Percentiles rank a stretch among this genome's conserved stretches.
Conservation (phyloP, 2,113 vertebrate species). For the Microtus ochrogaster region DNA sequence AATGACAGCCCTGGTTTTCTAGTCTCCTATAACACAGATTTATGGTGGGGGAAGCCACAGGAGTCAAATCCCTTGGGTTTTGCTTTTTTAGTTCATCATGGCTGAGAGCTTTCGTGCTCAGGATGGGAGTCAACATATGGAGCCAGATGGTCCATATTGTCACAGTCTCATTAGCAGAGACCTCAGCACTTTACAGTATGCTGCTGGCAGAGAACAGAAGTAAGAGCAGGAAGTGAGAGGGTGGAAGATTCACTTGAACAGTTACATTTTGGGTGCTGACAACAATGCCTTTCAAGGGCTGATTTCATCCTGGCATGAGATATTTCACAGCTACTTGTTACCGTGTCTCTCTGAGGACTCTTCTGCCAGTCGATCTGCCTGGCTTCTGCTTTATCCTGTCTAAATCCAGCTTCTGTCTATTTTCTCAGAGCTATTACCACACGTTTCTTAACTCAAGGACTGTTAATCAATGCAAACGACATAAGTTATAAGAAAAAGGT, state of each 20-base stretch:
- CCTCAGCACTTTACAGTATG: neutral
- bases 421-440: slow-evolving; percentile 19
- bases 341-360: neutral
- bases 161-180: neutral
- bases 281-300: neutral
- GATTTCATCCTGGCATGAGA: neutral
- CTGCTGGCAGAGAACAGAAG: neutral
- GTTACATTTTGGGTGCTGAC: neutral
- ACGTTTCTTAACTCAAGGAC: neutral
- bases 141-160: neutral
- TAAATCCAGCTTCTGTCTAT: neutral
- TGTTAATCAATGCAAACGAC: neutral
- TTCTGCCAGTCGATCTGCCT: neutral
- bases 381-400: neutral
- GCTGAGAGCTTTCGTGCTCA: neutral
- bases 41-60: neutral
- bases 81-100: neutral
- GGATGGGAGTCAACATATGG: neutral
- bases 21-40: neutral
- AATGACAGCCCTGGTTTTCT: neutral
- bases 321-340: neutral
- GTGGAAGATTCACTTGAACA: neutral
- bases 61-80: neutral
- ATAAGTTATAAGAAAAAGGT: neutral
- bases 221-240: neutral